A percentile compares a stretch with the other conserved stretches of the same genome.
Conservation (phyloP, 1,140 invertebrate species). For the Tetraneura akinire region DNA sequence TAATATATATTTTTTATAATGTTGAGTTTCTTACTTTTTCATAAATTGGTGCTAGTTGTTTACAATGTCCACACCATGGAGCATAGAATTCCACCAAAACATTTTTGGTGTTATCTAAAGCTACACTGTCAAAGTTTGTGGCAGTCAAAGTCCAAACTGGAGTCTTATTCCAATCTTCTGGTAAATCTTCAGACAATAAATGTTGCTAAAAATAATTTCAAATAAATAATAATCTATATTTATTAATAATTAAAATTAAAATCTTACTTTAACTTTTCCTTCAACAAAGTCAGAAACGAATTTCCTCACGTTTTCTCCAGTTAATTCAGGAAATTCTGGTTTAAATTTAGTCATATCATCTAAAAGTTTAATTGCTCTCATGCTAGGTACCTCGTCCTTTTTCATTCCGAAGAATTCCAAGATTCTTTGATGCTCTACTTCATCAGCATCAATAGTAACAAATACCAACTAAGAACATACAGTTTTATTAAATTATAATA, state of each 20-base stretch:
- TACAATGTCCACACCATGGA: conserved; percentile 97
- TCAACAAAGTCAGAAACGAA: conserved; percentile 89
- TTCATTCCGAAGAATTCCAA: conserved; percentile 99
- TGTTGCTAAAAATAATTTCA: conserved; percentile 67
- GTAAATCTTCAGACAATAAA: conserved; percentile 88
- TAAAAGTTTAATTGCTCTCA: conserved; percentile 90
- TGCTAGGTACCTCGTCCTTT: conserved; percentile 85
- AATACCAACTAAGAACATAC: conserved; percentile 72
- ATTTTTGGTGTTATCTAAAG: conserved; percentile 82
- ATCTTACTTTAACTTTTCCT: conserved; percentile 79
- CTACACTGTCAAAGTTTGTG: conserved; percentile 95
- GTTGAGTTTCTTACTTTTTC: conserved; percentile 73
- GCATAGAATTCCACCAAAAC: conserved; percentile 99
- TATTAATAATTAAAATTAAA: neutral
- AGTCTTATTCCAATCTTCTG: conserved; percentile 95
- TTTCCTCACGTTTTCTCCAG: conserved; percentile 72
- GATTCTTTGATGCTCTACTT: conserved; percentile 95
- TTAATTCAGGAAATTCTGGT: conserved; percentile 78
- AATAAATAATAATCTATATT: neutral
- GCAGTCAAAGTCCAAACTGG: conserved; percentile 94
- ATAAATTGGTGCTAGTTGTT: conserved; percentile 94
- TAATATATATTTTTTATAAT: conserved; percentile 31
- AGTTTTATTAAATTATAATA: conserved; percentile 46
- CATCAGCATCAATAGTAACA: conserved; percentile 92
- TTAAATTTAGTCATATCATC: conserved; percentile 99